Conservation (phyloP, 2,113 vertebrate genomes). For the Acrocephalus arundinaceus region DNA sequence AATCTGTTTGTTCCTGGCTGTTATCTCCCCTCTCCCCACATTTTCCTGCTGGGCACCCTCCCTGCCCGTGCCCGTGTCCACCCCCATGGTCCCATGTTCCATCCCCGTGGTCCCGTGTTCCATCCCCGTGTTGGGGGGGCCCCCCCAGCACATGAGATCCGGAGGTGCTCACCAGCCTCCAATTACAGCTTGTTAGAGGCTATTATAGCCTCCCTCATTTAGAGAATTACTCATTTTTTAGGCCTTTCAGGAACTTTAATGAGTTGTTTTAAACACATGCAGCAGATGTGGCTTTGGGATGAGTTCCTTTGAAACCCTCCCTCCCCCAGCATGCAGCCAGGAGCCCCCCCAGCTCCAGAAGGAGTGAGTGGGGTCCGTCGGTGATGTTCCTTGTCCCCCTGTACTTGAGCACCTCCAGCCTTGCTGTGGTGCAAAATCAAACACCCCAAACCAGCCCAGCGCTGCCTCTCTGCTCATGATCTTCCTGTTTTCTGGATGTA, state of each 20-base stretch:
- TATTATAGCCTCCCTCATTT: slow-evolving; percentile 56
- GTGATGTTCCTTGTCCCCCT: not conserved
- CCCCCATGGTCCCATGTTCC: not conserved
- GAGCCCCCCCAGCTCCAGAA: not conserved
- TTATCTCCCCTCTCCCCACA: not conserved
- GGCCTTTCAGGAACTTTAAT: slow-evolving; percentile 64
- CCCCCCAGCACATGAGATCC: not conserved
- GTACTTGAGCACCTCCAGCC: not conserved
- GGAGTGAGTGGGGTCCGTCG: fast-evolving
- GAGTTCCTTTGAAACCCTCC: slow-evolving; percentile 41
- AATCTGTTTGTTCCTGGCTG: slow-evolving; percentile 23
- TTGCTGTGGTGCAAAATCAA: too few species aligned
- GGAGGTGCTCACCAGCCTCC: slow-evolving; percentile 19
- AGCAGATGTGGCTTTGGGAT: slow-evolving; percentile 58
- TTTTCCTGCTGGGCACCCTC: not conserved
- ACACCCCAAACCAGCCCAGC: fast-evolving
- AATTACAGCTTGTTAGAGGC: slow-evolving; percentile 58
- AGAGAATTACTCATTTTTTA: slow-evolving; percentile 63
- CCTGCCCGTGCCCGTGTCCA: fast-evolving
- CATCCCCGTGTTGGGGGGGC: not conserved
- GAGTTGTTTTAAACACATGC: slow-evolving; percentile 58
- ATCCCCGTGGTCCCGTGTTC: not conserved
- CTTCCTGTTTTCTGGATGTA: not conserved
- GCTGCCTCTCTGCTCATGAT: fast-evolving
- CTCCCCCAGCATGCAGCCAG: not conserved